These are phyloP conservation scores for Euzophera pinguis DNA, from an alignment of 2,888 invertebrate genomes.

Conservation along the genomic window DNA sequence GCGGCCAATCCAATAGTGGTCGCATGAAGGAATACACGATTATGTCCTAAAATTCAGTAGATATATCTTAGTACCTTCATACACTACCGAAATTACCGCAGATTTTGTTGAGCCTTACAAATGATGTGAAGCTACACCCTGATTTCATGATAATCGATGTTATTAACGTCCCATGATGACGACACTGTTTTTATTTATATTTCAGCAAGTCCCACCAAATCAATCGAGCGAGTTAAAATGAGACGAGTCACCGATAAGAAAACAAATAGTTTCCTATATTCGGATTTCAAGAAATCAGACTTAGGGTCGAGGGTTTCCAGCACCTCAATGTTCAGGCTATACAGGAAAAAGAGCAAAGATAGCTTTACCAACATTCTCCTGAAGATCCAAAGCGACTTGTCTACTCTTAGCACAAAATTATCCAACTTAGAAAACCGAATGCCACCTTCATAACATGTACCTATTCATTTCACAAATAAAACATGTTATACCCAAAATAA, in stretches of 20 bases:
- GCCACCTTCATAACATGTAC: conserved; percentile 16
- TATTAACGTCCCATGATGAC: too few relatives aligned
- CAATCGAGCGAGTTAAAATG: conserved; percentile 32
- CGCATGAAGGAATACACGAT: too few relatives aligned
- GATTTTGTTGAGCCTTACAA: too few relatives aligned
- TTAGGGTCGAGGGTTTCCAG: conserved; percentile 51
- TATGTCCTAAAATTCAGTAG: too few relatives aligned
- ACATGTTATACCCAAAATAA: conserved; percentile 15
- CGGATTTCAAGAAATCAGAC: conserved; percentile 48
- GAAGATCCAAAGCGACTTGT: conserved; percentile 64
- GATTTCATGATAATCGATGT: too few relatives aligned
- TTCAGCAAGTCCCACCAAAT: conserved; percentile 36
- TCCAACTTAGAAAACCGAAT: conserved; percentile 57
- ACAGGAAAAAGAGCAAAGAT: conserved; percentile 52
- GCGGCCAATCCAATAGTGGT: too few relatives aligned
- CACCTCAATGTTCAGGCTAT: conserved; percentile 51
- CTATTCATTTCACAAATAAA: conserved; percentile 15
- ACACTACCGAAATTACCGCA: too few relatives aligned
- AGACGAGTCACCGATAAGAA: conserved; percentile 30
- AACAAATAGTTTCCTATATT: conserved; percentile 20
- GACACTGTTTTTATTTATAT: conserved; percentile 13
- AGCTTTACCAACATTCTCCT: conserved; percentile 57
- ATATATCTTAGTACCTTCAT: too few relatives aligned
- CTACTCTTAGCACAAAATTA: conserved; percentile 53
- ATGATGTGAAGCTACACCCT: too few relatives aligned